Conservation (phyloP, 2,888 invertebrate species). For the Macrophya alboannulata region DNA sequence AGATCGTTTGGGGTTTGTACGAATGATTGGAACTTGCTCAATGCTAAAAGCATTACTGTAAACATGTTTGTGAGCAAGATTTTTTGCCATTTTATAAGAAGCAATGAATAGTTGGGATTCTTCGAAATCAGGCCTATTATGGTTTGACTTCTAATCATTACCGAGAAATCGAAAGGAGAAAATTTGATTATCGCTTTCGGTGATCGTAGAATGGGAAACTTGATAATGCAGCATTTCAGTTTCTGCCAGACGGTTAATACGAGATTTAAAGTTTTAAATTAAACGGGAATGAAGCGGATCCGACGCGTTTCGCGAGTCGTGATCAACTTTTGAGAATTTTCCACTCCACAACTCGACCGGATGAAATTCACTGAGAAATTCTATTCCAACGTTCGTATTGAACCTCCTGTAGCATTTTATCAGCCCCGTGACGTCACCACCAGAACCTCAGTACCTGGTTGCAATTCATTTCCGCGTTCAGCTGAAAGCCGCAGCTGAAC, state of each 20-base stretch:
- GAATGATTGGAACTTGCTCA: not conserved
- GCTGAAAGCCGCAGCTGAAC: not conserved
- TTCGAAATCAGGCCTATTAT: not conserved
- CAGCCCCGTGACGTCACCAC: not conserved
- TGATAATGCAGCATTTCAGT: slow-evolving; percentile 1
- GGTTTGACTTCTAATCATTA: not conserved
- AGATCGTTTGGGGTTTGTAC: not conserved
- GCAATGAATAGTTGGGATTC: not conserved
- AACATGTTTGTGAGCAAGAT: not conserved
- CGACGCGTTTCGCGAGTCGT: not conserved
- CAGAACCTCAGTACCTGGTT: not conserved
- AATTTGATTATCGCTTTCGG: not conserved
- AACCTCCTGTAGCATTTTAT: slow-evolving; percentile 8
- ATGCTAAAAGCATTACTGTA: not conserved
- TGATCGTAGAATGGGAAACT: not conserved
- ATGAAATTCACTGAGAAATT: slow-evolving; percentile 31
- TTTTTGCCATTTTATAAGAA: not conserved
- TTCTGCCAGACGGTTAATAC: not conserved
- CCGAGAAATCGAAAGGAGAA: not conserved
- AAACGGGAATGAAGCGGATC: not conserved
- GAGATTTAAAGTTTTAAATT: slow-evolving; percentile 16
- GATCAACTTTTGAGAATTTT: slow-evolving; percentile 5
- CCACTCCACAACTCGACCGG: slow-evolving; percentile 5
- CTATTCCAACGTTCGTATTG: slow-evolving; percentile 17
- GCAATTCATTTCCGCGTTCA: slow-evolving; percentile 1